Evolutionary conservation across 2,113 vertebrate genomes (phyloP).

Genomic region (Erinaceus europaeus): DNA sequence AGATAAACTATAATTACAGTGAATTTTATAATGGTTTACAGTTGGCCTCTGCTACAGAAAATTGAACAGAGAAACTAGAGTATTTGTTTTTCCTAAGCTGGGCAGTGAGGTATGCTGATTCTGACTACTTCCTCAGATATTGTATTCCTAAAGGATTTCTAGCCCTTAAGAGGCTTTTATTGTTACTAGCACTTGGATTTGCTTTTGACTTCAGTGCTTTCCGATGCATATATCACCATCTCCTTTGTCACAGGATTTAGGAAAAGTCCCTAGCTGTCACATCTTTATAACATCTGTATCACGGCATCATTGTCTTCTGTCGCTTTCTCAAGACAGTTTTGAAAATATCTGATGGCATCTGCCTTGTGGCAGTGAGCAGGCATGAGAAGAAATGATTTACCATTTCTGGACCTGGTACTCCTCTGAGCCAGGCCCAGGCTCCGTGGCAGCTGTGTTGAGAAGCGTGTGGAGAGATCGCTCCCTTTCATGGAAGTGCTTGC

Average conservation of each 20-base stretch:
- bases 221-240: neutral
- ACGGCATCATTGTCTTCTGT: neutral
- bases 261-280: neutral
- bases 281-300: neutral
- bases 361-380: neutral
- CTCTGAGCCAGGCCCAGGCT: neutral
- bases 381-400: neutral
- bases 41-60: neutral
- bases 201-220: neutral
- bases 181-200: neutral
- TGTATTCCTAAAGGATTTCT: neutral
- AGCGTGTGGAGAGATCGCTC: neutral
- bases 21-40: neutral
- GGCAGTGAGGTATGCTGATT: neutral
- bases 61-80: neutral
- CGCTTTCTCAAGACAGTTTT: constrained; percentile 19
- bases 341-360: constrained; percentile 22
- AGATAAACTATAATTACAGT: neutral
- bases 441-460: neutral
- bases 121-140: neutral
- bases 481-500: constrained; percentile 49
- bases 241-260: neutral
- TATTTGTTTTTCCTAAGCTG: neutral
- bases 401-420: constrained; percentile 6
- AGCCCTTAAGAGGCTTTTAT: neutral